Evolutionary conservation across 2,113 vertebrate species (phyloP), one percentile per base, ranked within the genome.

Genomic region (Haliaeetus leucogaster): DNA sequence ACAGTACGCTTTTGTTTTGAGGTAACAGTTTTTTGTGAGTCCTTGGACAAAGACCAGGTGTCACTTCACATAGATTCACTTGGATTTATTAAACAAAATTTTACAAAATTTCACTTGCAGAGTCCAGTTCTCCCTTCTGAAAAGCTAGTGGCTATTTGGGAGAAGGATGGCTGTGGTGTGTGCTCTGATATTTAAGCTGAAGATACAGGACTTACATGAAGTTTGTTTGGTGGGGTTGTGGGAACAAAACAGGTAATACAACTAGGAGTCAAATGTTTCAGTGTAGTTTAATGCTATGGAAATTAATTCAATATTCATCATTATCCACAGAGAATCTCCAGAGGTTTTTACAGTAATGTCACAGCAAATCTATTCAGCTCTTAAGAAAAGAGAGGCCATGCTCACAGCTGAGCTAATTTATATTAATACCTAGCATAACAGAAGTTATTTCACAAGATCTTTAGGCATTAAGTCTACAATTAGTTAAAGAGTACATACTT

Each of bases 261-360:
- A 55, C n/a, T 48, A 52, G 43, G 48, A 93, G 19, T 91, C 48
- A 84, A 89, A 79, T 62, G 25, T 82, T 92, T 66, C n/a, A 7
- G 26, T 82, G 36, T 45, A 61, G 38, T 77, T 90, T 82, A 91
- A 94, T 88, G 18, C 63, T 68, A 83, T 95, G 85, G 52, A 95
- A 97, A 94, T 92, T 83, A 95, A 93, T 95, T 95, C 68, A 90
- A 59, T 89, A 82, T 76, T 91, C 73, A 89, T 94, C 56, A 73
- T 82, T 95, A 93, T 88, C 93, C 90, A 66, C 32, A 77, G 77
- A 96, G 26, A 36, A 77, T 77, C 81, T 96, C 86, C 43, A 65
- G 86, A 94, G 74, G 38, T 83, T 95, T 92, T 82, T 95, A 47
- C 52, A 82, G 22, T 58, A 85, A 56, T 80, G 53, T 93, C 85